A percentile compares a stretch with the other conserved stretches of the same genome.
These are phyloP conservation scores for Drosophila hawaiiensis DNA, from an alignment of 2,888 invertebrate genomes.

Conservation along the genomic window DNA sequence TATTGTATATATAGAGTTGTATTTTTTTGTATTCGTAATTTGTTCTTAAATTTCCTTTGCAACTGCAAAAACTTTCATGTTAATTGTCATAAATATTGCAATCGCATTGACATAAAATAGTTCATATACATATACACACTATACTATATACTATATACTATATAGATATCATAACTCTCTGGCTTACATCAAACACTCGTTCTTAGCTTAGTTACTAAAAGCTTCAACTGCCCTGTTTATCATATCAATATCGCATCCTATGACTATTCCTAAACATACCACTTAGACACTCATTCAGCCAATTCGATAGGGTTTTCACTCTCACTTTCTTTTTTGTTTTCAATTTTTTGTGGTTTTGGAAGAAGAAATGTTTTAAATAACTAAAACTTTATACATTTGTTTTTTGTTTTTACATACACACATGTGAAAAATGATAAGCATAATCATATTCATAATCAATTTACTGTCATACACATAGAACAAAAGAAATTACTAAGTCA, in stretches of 20 bases:
- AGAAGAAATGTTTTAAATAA: constrained; percentile 56
- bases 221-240: constrained; percentile 39
- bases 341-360: constrained; percentile 43
- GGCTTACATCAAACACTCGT: constrained; percentile 45
- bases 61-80: constrained; percentile 29
- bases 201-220: constrained; percentile 37
- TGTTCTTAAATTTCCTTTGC: constrained; percentile 28
- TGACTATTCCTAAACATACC: constrained; percentile 49
- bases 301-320: constrained; percentile 45
- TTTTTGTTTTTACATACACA: constrained; percentile 38
- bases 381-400: constrained; percentile 75
- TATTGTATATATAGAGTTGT: constrained; percentile 59
- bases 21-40: constrained; percentile 8
- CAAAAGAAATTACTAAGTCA: constrained; percentile 21
- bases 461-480: constrained; percentile 48
- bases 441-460: constrained; percentile 17
- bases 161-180: constrained; percentile 27
- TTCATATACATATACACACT: constrained; percentile 43
- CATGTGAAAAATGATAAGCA: constrained; percentile 29
- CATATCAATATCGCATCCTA: constrained; percentile 62
- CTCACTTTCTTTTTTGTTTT: constrained; percentile 17
- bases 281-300: constrained; percentile 59
- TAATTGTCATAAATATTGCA: constrained; percentile 32
- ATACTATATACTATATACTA: constrained; percentile 29
- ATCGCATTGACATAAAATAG: constrained; percentile 57